A percentile compares a stretch with the other conserved stretches of the same genome.
Conservation (phyloP, 1,140 invertebrate genomes). For the Bombus cullumanus region DNA sequence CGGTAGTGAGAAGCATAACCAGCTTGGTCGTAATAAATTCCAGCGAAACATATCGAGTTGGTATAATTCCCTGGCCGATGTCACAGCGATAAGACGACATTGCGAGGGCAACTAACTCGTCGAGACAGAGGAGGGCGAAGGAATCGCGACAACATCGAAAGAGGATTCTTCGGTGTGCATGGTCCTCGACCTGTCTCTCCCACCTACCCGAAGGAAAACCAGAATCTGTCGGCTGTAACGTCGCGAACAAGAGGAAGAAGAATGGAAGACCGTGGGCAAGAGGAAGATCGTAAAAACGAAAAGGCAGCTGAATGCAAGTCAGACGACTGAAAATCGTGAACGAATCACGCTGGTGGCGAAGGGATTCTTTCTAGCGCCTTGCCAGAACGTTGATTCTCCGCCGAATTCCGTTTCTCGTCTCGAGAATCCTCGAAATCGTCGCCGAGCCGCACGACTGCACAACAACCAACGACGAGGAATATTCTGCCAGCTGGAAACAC, state of each 20-base stretch:
- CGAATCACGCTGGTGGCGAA: slow-evolving; percentile 1
- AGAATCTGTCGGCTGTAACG: slow-evolving; percentile 39
- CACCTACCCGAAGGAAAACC: slow-evolving; percentile 52
- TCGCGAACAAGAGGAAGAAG: slow-evolving; percentile 35
- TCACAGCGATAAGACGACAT: slow-evolving; percentile 8
- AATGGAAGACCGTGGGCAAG: slow-evolving; percentile 24
- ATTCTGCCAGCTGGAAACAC: slow-evolving; percentile 14
- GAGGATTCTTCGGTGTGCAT: slow-evolving; percentile 45
- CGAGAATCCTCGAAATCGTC: slow-evolving; percentile 33
- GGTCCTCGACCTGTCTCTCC: slow-evolving; percentile 57
- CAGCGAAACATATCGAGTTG: not conserved
- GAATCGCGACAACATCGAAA: slow-evolving; percentile 50
- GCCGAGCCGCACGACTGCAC: not conserved
- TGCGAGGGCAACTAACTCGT: slow-evolving; percentile 23
- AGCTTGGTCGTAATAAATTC: not conserved
- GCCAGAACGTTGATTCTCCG: slow-evolving; percentile 7
- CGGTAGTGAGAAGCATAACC: not conserved
- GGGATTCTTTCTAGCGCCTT: not conserved
- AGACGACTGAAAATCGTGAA: slow-evolving; percentile 25
- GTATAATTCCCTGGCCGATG: slow-evolving; percentile 1
- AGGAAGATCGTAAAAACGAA: slow-evolving; percentile 37
- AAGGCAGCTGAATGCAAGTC: slow-evolving; percentile 33
- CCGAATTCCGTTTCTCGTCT: slow-evolving; percentile 1
- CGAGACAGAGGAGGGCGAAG: slow-evolving; percentile 27
- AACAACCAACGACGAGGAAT: not conserved